Evolutionary conservation across 2,797 vertebrate genomes (phyloP).

Genomic region (Sebastes paucispinis): DNA sequence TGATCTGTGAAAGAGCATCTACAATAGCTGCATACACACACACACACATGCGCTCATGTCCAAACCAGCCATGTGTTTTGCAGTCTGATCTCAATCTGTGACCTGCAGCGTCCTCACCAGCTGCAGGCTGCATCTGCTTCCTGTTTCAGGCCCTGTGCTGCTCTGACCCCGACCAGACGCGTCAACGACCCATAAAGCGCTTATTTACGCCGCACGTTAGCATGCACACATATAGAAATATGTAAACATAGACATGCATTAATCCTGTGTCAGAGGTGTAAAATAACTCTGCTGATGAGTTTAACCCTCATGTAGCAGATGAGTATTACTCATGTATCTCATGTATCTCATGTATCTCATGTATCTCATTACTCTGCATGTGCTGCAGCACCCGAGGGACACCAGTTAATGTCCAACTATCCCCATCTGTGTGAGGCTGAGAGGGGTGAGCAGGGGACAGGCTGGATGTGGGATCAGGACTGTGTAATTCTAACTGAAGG

Average conservation of each 20-base stretch:
- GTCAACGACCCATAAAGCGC: constrained; percentile 38
- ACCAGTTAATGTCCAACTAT: constrained; percentile 3
- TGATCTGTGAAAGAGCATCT: neutral
- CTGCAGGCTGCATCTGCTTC: constrained; percentile 69
- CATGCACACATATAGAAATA: neutral
- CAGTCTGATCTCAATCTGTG: constrained; percentile 50
- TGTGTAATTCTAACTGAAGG: constrained; percentile 56
- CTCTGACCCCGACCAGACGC: constrained; percentile 35
- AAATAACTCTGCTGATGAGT: constrained; percentile 20
- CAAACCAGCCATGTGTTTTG: constrained; percentile 17
- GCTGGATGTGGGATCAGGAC: constrained; percentile 8
- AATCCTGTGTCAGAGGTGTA: constrained; percentile 13
- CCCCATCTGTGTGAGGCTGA: constrained; percentile 30
- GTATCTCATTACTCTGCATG: neutral
- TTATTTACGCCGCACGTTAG: constrained; percentile 21
- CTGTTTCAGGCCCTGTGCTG: constrained; percentile 46
- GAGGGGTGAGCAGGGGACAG: constrained; percentile 9
- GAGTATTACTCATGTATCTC: neutral
- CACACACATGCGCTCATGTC: neutral
- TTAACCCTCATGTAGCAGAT: neutral
- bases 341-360: neutral
- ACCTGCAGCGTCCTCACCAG: constrained; percentile 37
- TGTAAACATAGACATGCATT: constrained; percentile 33
- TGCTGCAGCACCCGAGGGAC: constrained; percentile 22
- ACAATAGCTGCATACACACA: neutral